Evolutionary conservation across 2,797 vertebrate genomes (phyloP), one percentile per base, ranked within the genome.

Genomic region (Phrynocephalus forsythii): DNA sequence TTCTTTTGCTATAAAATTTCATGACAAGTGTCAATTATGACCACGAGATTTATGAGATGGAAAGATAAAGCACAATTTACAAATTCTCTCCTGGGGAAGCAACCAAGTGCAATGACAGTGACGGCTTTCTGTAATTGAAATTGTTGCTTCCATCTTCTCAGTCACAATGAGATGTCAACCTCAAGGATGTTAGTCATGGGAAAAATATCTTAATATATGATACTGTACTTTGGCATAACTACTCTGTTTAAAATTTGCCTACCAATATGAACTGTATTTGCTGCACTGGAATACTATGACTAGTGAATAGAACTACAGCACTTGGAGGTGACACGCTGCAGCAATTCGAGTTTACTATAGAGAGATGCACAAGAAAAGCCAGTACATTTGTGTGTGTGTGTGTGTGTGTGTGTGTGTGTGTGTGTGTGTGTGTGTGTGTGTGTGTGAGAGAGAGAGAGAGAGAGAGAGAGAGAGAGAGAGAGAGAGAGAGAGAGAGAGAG

Each of bases 21-120:
- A 94, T 95, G 96, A 95, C 96, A 96, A 97, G 95, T 97, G 97
- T 97, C 97, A 97, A 96, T 98, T 97, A 97, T 91, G 93, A 92
- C 90, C 91, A 90, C 24, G 93, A 96, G 95, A 97, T 96, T 96
- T 95, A 96, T 94, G 93, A 92, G 93, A 95, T 4, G 63, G 93
- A 96, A 96, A 95, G 95, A 96, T 95, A 95, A 96, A 96, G 95
- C 91, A 94, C 96, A 96, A 97, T 97, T 97, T 97, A 97, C 95
- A 97, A 97, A 96, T 96, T 95, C 96, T 96, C 97, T 97, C 92
- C 95, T 92, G 92, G 90, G 91, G 94, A 96, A 96, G 93, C 88
- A 94, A 96, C 96, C 96, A 97, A 96, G 94, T 97, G 95, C 95
- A 97, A 96, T 96, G 96, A 96, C 96, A 95, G 93, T 95, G 95